These are phyloP conservation scores for Allygus modestus DNA, from an alignment of 2,888 invertebrate species.

Conservation along the genomic window DNA sequence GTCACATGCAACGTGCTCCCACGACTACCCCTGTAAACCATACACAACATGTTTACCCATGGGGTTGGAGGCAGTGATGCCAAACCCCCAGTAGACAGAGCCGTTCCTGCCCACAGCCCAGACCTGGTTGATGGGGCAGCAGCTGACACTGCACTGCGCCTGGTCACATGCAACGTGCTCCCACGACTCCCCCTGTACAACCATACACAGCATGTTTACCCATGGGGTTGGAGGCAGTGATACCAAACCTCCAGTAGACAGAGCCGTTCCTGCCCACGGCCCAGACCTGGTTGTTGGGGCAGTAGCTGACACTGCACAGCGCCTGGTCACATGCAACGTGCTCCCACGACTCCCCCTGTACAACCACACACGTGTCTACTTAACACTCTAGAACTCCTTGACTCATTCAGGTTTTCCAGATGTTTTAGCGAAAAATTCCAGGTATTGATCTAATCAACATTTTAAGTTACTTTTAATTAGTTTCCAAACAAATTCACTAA, in stretches of 20 bases:
- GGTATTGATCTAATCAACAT: no score
- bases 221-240: slow-evolving; percentile 82
- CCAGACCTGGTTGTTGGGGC: slow-evolving; percentile 85
- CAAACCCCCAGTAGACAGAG: slow-evolving; percentile 88
- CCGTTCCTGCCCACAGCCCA: slow-evolving; percentile 95
- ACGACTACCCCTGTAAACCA: slow-evolving; percentile 81
- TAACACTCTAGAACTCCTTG: not conserved
- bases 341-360: slow-evolving; percentile 86
- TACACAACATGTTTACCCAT: slow-evolving; percentile 75
- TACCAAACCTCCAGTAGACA: slow-evolving; percentile 88
- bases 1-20: slow-evolving; percentile 90
- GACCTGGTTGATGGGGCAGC: slow-evolving; percentile 81
- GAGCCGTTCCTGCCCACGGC: slow-evolving; percentile 89
- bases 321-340: slow-evolving; percentile 90
- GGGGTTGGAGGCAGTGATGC: slow-evolving; percentile 83
- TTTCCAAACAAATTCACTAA: no score
- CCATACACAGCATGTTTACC: slow-evolving; percentile 72
- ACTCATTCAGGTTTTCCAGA: not conserved
- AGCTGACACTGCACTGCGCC: slow-evolving; percentile 85
- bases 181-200: slow-evolving; percentile 84
- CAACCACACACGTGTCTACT: slow-evolving; percentile 60
- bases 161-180: slow-evolving; percentile 90
- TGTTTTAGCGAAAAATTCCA: not conserved
- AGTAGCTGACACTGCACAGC: slow-evolving; percentile 85
- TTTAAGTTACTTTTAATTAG: no score